Evolutionary conservation across 2,888 invertebrate species (phyloP), one percentile per base, ranked within the genome.

Genomic region (Metopia argyrocephala): DNA sequence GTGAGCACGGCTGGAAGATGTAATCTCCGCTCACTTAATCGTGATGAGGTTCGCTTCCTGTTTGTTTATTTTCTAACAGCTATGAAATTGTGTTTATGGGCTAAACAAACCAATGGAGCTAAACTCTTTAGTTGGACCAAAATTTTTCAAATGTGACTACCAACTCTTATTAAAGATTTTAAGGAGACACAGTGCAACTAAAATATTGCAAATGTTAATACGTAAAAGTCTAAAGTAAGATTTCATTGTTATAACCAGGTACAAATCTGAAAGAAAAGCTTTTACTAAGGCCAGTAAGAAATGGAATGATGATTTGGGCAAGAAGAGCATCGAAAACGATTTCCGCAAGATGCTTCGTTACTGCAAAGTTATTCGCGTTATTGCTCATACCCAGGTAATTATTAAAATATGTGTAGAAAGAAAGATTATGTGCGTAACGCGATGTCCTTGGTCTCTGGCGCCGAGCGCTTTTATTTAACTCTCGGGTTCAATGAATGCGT

Each of bases 201-300:
- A n/a, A 69, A 64, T 27, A 45, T 52, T 38, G 52, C 1, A 25
- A 23, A 3, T 25, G 52, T 69, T 74, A 68, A 64, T 61, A 65
- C 20, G 2, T 71, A 76, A 70, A 83, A 83, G 81, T 75, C 66
- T 76, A 64, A 81, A 78, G 68, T 71, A 80, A 50, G 50, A 65
- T 84, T 76, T 79, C 70, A 56, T 84, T 73, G 18, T 71, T 61
- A 76, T 62, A 83, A 83, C 83, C 86, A 99, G 99, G 99, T 98
- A 98, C 93, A 97, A 97, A 92, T 97, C 97, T 92, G 98, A 99
- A 95, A 99, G 98, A 97, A 99, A 98, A 97, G 99, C 99, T 84
- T 99, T 99, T 92, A 96, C 97, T 85, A 99, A 99, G 92, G 94
- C 97, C 83, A 95, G 97, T 90, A 98, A 98, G 93, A 99, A 99